These are phyloP conservation scores for Rallus crepitans DNA, from an alignment of 2,797 vertebrate genomes.

Conservation along the genomic window DNA sequence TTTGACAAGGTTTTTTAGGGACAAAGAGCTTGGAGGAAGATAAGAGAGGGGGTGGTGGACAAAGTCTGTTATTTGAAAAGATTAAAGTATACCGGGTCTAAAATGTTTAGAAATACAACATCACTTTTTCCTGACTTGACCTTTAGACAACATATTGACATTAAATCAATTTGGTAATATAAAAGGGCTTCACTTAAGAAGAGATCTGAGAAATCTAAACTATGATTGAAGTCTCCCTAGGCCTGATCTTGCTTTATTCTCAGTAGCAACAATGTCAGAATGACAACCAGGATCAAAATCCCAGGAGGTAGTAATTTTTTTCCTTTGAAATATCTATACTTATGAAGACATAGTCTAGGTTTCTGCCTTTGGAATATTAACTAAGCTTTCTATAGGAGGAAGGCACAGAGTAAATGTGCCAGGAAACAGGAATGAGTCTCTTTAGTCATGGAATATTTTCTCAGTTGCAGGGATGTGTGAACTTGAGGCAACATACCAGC, in stretches of 20 bases:
- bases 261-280: background rate
- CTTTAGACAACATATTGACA: slow-evolving; percentile 2
- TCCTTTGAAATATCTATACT: background rate
- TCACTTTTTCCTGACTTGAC: slow-evolving; percentile 19
- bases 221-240: background rate
- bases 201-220: background rate
- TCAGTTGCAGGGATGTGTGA: background rate
- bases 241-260: background rate
- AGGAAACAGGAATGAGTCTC: background rate
- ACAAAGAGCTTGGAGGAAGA: background rate
- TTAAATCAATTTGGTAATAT: slow-evolving; percentile 12
- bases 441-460: background rate
- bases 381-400: background rate
- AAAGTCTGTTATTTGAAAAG: background rate
- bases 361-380: slow-evolving; percentile 32
- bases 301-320: background rate
- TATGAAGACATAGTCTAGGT: background rate
- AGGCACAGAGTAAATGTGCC: background rate
- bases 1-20: background rate
- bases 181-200: slow-evolving; percentile 19
- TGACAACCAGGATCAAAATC: background rate
- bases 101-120: background rate
- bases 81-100: background rate
- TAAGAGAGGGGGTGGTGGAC: background rate
- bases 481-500: slow-evolving; percentile 6